Base-by-base conservation (phyloP, 2,888 invertebrate genomes). In the Drosophila subquinaria region DNA sequence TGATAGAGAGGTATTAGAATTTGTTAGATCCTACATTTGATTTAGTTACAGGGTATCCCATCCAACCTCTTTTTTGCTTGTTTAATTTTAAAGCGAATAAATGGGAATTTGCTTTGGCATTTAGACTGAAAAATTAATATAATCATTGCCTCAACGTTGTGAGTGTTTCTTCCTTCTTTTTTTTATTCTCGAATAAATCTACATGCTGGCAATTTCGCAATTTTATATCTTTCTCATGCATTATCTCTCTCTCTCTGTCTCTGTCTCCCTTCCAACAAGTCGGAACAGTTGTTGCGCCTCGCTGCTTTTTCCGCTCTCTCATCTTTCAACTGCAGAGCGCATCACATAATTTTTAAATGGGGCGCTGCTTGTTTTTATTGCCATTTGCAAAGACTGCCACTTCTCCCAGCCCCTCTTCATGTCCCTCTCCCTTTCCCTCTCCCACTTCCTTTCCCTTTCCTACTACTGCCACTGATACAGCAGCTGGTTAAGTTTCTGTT, bases 321-420 rank as follows among this genome's bases (percentile, higher is more conserved):
- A 27, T 69, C 60, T 48, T 64, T 42, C 75, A 61, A 59, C 70
- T 67, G 65, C 65, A 50, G 17, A 53, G 69, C 62, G 50, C 69
- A 62, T 64, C 78, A 57, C 87, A 89, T 89, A 81, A 88, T 88
- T 88, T 88, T 88, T 88, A 86, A 89, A 89, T 83, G 84, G 84
- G 71, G 67, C 87, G 71, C 80, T 71, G 83, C 89, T 88, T 83
- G 87, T 83, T 89, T 86, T 88, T 88, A 86, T 87, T 86, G 87
- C 77, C 69, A 71, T 51, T 77, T 63, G 48, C 75, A 50, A 60
- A 69, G 48, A 60, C 60, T 59, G 61, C 55, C 33, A 43, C 17
- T n/a, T 47, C 20, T 23, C n/a, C 30, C 30, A 8, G 30, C 30
- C 30, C 8, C 30, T 30, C n/a, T 20, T 4, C n/a, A 3, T 4